Base-by-base conservation (phyloP, 2,797 vertebrate genomes). In the Esox masquinongy region DNA sequence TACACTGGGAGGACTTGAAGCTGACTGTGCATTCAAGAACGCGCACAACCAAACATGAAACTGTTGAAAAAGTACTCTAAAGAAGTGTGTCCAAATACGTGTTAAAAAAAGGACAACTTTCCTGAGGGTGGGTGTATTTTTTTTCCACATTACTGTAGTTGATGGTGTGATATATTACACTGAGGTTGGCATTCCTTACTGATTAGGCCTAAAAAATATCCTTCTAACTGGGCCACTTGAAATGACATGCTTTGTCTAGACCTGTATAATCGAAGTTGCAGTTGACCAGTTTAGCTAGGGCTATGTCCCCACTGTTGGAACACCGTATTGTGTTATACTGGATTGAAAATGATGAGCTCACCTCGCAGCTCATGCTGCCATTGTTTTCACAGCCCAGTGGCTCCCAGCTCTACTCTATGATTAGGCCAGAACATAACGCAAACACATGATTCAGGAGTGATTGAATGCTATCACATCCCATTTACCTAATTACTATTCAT, bases 401-500 rank as follows among this genome's bases (percentile, higher is more conserved):
- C 87, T 86, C 84, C 86, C 77, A 36, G 79, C 74, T 68, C 86
- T 77, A 72, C 83, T 78, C 85, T 56, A 79, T 87, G 75, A 53
- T 86, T 90, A 90, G 84, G 90, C 86, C 82, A 34, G 8, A 61
- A 80, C 83, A 79, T 19, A 59, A 59, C 19, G 22, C 3, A 24
- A 24, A 8, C 77, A 86, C 79, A 87, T 81, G 90, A 92, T 90
- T 91, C 87, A 91, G 77, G 19, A 81, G 83, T 87, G 88, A 87
- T 88, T 87, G 85, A 88, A 89, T 87, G 85, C 80, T 75, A 88
- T 72, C 89, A 84, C 90, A 91, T 90, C 90, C 92, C 89, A 90
- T 88, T 92, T 87, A 91, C 91, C 89, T 87, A 89, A 85, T 90
- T 91, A 91, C 91, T 92, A 91, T 87, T 90, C 92, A 90, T 87